phyloP scores from a whole-genome alignment of 1,140 invertebrate species.

The Nomia melanderi region DNA sequence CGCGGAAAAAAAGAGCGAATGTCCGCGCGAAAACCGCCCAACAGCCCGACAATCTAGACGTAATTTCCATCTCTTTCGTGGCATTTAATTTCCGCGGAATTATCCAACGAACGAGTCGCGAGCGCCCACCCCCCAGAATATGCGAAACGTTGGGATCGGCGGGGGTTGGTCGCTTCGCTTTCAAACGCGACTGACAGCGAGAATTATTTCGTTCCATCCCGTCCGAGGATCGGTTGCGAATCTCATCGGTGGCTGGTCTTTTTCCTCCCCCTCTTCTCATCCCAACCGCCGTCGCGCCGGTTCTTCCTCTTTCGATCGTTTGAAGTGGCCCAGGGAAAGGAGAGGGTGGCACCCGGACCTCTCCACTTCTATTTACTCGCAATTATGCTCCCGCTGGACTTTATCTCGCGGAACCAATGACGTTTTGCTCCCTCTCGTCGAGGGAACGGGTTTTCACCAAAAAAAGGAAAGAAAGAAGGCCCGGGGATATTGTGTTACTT shows the following conservation, averaged over 20 bases:
- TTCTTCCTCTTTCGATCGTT: background rate
- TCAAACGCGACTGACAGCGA: conserved; percentile 39
- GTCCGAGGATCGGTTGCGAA: conserved; percentile 41
- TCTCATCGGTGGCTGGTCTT: background rate
- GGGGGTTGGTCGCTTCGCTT: background rate
- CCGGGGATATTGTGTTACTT: conserved; percentile 40
- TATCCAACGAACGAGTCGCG: conserved; percentile 38
- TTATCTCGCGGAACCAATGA: conserved; percentile 42
- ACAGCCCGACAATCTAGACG: conserved; percentile 31
- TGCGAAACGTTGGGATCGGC: conserved; percentile 37
- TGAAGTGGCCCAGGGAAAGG: background rate
- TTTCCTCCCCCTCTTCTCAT: too few species aligned
- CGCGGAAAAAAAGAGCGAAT: background rate
- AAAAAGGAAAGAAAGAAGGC: conserved; percentile 7
- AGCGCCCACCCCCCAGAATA: conserved; percentile 13
- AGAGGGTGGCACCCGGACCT: background rate
- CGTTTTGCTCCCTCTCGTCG: conserved; percentile 41
- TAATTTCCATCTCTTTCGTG: conserved; percentile 50
- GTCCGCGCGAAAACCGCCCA: conserved; percentile 18
- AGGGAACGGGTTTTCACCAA: conserved; percentile 22
- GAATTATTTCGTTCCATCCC: conserved; percentile 46
- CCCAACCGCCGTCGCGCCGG: too few species aligned
- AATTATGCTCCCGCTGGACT: conserved; percentile 45
- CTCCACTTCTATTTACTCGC: conserved; percentile 42
- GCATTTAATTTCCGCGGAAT: conserved; percentile 47